Evolutionary conservation across 2,888 invertebrate species (phyloP), one percentile per base, ranked within the genome.

Genomic region (Calameuta filiformis): DNA sequence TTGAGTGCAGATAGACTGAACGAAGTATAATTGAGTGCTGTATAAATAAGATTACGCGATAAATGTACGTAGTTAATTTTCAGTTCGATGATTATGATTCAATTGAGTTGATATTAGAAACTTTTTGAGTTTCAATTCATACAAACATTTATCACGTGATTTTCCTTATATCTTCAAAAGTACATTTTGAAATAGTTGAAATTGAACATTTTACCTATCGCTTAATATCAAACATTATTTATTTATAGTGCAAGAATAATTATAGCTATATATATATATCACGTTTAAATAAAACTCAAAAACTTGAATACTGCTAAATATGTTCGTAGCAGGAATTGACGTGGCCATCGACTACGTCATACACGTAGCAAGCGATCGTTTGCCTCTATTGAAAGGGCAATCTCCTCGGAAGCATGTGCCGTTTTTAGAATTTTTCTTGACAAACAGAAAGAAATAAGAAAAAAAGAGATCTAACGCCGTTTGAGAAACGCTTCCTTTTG

Each of bases 1-100:
- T 71, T 15, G 71, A 71, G 33, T 34, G 71, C 31, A 71, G 71
- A 71, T 33, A 71, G 31, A 71, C 12, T 71, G 80, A 85, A 83
- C 81, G 80, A 81, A 84, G 80, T 81, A 81, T 85, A 84, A 85
- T 85, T 84, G 84, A 77, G 68, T 81, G 74, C 71, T 56, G 56
- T 56, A 23, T 56, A 56, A 56, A 56, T 56, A 56, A 56, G 23
- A 23, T 15, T 23, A 56, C 23, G 56, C 56, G 23, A 56, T 56
- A 56, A 56, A 56, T 56, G 56, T 9, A 56, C 56, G 56, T 56
- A 56, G 23, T 56, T 56, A 23, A 56, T 56, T 23, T 56, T 56
- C 56, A 56, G 56, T 56, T 56, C 23, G 56, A 56, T 56, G 23
- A 56, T 56, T 56, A 56, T 23, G 2, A 56, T 56, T 56, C 23